Evolutionary conservation across 1,140 invertebrate genomes (phyloP).

Genomic region (Drosophila auraria): DNA sequence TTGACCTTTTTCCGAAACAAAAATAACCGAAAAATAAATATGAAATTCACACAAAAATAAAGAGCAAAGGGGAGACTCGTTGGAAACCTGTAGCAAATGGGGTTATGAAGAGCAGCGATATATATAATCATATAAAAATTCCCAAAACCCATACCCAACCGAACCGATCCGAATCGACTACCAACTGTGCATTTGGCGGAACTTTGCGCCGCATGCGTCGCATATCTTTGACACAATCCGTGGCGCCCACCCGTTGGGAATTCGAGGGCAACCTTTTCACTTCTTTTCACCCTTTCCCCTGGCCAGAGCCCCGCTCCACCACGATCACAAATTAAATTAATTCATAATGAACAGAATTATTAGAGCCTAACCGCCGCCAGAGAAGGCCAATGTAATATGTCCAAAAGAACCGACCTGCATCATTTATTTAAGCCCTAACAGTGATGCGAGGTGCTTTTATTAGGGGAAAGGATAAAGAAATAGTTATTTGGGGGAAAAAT

Average conservation of each 20-base stretch:
- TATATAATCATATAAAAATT: slow-evolving; percentile 45
- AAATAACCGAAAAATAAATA: slow-evolving; percentile 28
- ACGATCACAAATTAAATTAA: slow-evolving; percentile 74
- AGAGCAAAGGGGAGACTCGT: slow-evolving; percentile 34
- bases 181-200: slow-evolving; percentile 82
- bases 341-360: slow-evolving; percentile 82
- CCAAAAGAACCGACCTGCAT: slow-evolving; percentile 20
- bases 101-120: slow-evolving; percentile 48
- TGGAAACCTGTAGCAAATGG: slow-evolving; percentile 61
- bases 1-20: slow-evolving; percentile 66
- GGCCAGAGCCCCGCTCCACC: slow-evolving; percentile 12
- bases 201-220: slow-evolving; percentile 80
- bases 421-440: slow-evolving; percentile 18
- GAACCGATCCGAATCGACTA: slow-evolving; percentile 55
- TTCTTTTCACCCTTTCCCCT: slow-evolving; percentile 11
- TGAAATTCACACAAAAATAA: slow-evolving; percentile 51
- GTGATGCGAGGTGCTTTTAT: slow-evolving; percentile 41
- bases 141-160: slow-evolving; percentile 36
- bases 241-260: slow-evolving; percentile 76
- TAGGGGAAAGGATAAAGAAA: not conserved
- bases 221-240: slow-evolving; percentile 82
- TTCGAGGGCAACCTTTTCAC: slow-evolving; percentile 77
- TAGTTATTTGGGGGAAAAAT: not conserved
- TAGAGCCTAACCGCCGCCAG: slow-evolving; percentile 59
- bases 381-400: slow-evolving; percentile 22